phyloP scores from a whole-genome alignment of 2,888 invertebrate species.

The Hyalella azteca region DNA sequence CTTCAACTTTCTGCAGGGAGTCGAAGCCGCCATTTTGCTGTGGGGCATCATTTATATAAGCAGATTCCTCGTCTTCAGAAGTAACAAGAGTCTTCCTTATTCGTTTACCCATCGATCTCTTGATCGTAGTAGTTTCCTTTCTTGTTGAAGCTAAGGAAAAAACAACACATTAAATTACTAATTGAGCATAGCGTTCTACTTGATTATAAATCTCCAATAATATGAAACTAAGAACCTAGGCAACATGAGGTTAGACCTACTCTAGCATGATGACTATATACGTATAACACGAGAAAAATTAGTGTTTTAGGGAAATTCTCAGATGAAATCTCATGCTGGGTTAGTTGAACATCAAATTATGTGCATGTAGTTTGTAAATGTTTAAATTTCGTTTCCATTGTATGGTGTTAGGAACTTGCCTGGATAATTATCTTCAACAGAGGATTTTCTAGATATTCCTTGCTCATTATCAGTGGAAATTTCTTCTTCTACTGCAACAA shows the following conservation, averaged over 20 bases:
- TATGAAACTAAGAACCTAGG: too few species aligned
- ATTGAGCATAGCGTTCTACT: too few species aligned
- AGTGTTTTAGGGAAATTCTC: neutral
- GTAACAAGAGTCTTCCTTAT: neutral
- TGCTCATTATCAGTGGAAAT: neutral
- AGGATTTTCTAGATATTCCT: neutral
- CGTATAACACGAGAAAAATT: neutral
- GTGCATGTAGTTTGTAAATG: neutral
- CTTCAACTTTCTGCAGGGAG: neutral
- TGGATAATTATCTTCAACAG: neutral
- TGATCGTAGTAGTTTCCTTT: neutral
- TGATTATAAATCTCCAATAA: too few species aligned
- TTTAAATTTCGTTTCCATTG: neutral
- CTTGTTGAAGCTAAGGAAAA: slow-evolving; percentile 15
- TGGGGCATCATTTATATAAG: neutral
- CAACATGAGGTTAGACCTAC: too few species aligned
- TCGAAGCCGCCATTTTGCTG: neutral
- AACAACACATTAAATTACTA: neutral
- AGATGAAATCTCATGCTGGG: neutral
- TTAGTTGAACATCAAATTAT: neutral
- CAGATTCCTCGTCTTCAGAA: neutral
- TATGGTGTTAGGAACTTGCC: slow-evolving; percentile 8
- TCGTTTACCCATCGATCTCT: neutral
- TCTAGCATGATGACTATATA: neutral
- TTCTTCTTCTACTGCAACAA: slow-evolving; percentile 27